phyloP scores from a whole-genome alignment of 2,888 invertebrate species.

The Globia sparganii region DNA sequence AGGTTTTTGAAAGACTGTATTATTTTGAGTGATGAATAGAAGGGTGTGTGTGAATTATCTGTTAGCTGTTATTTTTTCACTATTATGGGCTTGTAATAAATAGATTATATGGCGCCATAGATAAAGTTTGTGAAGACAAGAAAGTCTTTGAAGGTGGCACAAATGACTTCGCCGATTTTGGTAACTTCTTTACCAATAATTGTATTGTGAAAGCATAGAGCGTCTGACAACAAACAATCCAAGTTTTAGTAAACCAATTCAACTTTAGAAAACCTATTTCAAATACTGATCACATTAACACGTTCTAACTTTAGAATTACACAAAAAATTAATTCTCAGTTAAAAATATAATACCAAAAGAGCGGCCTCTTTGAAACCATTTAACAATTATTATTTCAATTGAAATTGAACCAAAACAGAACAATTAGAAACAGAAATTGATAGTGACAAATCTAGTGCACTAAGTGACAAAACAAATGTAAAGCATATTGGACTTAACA shows the following conservation, averaged over 20 bases:
- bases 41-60: slow-evolving; percentile 14
- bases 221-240: not conserved
- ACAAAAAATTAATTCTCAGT: slow-evolving; percentile 8
- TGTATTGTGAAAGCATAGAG: not conserved
- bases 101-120: not conserved
- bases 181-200: not conserved
- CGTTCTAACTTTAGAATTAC: not conserved
- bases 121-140: not conserved
- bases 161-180: not conserved
- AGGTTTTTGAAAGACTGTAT: slow-evolving; percentile 32
- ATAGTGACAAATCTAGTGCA: slow-evolving; percentile 61
- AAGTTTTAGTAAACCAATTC: not conserved
- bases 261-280: not conserved
- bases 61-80: not conserved
- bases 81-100: not conserved
- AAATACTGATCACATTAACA: not conserved
- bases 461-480: slow-evolving; percentile 63
- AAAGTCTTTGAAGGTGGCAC: not conserved
- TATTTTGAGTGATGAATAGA: slow-evolving; percentile 28
- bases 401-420: slow-evolving; percentile 37
- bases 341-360: slow-evolving; percentile 13
- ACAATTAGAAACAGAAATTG: slow-evolving; percentile 57
- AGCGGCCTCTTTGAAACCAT: slow-evolving; percentile 39
- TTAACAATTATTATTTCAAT: slow-evolving; percentile 50
- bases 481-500: slow-evolving; percentile 46